Conservation (phyloP, 2,888 invertebrate genomes). For the Endotricha flammealis region DNA sequence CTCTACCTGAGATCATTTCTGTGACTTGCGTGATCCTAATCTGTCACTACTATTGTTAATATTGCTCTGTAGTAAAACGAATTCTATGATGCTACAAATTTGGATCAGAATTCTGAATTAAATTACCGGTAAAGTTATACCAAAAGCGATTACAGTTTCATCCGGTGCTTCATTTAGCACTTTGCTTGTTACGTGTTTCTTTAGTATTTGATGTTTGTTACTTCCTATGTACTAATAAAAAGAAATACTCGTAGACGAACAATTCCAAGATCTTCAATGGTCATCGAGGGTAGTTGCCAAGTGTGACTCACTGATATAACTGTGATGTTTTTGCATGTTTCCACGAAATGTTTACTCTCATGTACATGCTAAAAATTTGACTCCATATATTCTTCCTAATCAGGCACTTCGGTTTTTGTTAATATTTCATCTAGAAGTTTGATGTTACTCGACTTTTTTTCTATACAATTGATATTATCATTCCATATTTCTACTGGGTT, state of each 20-base stretch:
- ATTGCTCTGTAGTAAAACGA: background rate
- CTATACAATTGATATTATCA: background rate
- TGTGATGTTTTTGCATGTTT: constrained; percentile 62
- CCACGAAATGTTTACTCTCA: constrained; percentile 56
- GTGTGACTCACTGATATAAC: constrained; percentile 70
- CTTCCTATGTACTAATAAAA: too few relatives aligned
- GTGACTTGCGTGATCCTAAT: constrained; percentile 54
- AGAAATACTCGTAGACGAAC: background rate
- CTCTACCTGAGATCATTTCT: constrained; percentile 66
- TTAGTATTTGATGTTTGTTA: too few relatives aligned
- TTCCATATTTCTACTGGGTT: background rate
- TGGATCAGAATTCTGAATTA: too few relatives aligned
- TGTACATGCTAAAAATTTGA: constrained; percentile 49
- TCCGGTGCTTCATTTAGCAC: too few relatives aligned
- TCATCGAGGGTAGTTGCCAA: constrained; percentile 45
- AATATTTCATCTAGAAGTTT: constrained; percentile 6
- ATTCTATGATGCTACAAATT: background rate
- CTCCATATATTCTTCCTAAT: constrained; percentile 23
- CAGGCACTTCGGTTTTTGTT: constrained; percentile 15
- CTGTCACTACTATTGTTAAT: constrained; percentile 32
- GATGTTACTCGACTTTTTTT: background rate
- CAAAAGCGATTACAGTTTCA: too few relatives aligned
- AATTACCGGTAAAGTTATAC: too few relatives aligned
- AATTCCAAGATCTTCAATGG: too few relatives aligned
- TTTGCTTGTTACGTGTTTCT: too few relatives aligned